Base-by-base conservation (phyloP, 2,888 invertebrate genomes). In the Seira sanloemensis region DNA sequence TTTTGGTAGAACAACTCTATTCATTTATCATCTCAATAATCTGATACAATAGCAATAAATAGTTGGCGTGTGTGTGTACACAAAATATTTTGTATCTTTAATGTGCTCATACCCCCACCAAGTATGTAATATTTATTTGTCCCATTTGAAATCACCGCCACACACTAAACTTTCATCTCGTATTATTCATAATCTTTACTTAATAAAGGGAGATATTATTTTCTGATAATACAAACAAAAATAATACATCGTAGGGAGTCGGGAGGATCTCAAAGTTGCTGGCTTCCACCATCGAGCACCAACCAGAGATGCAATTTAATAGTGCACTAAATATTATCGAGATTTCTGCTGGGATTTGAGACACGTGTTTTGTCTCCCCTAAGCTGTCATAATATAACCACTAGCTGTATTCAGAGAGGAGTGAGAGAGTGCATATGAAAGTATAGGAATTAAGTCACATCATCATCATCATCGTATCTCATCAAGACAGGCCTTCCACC, bases 291-390 rank as follows among this genome's bases (percentile, higher is more conserved):
- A n/a, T n/a, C n/a, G n/a, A n/a, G n/a, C n/a, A n/a, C n/a, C n/a
- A n/a, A n/a, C n/a, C n/a, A n/a, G n/a, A n/a, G 69, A 58, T 2
- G 24, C 46, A 46, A 46, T 58, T 24, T 18, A 65, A 75, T 50
- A 76, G 2, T 16, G 19, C 37, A 69, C 18, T 73, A 79, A 66
- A 79, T 79, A 79, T 79, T 79, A 79, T 25, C 73, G 62, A 46
- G 79, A 73, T 79, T 79, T 67, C 79, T 72, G 5, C 27, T 73
- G 79, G 79, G 79, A 79, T 73, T 79, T 79, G 67, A 54, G 73
- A 79, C 79, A 79, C 79, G 79, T 79, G 79, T 79, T 79, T 79
- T n/a, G 79, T 66, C 79, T 73, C 73, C 79, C 79, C 27, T 62
- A 25, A 50, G 73, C 73, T 79, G 73, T 73, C 79, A 73, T 73